Percentiles rank a stretch among this genome's conserved stretches.
Evolutionary conservation across 2,113 vertebrate species (phyloP).

Genomic region (Trochalopteron elliotii): DNA sequence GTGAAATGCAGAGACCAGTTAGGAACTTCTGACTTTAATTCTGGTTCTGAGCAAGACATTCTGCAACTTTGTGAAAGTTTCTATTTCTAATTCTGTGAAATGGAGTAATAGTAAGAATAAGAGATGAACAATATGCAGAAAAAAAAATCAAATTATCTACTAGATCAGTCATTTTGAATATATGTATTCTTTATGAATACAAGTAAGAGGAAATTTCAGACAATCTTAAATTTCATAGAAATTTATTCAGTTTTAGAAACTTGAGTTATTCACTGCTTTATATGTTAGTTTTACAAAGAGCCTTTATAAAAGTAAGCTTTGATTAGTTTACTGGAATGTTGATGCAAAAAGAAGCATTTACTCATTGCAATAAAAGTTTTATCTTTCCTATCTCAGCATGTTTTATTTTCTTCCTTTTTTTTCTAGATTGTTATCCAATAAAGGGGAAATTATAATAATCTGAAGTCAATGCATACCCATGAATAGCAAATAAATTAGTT

Average conservation of each 20-base stretch:
- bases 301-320: not conserved
- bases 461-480: not conserved
- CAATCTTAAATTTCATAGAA: not conserved
- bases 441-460: not conserved
- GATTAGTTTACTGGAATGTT: not conserved
- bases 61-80: not conserved
- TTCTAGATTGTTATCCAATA: not conserved
- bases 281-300: not conserved
- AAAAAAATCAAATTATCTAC: not conserved
- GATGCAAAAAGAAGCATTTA: not conserved
- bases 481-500: not conserved
- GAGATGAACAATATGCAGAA: not conserved
- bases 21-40: not conserved
- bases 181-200: not conserved
- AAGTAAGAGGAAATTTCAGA: not conserved
- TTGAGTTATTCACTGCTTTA: not conserved
- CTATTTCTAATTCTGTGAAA: not conserved
- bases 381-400: not conserved
- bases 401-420: not conserved
- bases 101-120: not conserved
- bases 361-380: not conserved
- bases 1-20: not conserved
- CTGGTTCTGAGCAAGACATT: not conserved
- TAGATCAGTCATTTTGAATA: not conserved
- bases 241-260: not conserved